Evolutionary conservation across 2,888 invertebrate species (phyloP).

Genomic region (Trilocha varians): DNA sequence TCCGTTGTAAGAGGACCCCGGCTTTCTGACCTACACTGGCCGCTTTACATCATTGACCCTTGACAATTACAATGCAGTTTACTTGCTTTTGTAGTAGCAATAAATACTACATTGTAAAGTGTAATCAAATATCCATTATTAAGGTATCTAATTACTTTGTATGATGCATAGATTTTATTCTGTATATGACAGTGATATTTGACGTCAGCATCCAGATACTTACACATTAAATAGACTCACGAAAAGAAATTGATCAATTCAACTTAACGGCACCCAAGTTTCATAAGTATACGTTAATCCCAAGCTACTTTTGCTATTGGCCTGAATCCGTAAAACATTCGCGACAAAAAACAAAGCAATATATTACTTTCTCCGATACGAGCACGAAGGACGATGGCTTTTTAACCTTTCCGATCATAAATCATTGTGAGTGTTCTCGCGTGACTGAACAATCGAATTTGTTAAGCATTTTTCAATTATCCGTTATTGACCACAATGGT

Average conservation of each 20-base stretch:
- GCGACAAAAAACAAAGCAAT: conserved; percentile 1
- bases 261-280: too few relatives aligned
- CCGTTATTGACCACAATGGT: conserved; percentile 67
- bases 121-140: too few relatives aligned
- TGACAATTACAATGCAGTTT: conserved; percentile 29
- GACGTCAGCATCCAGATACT: too few relatives aligned
- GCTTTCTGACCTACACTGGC: conserved; percentile 41
- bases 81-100: background rate
- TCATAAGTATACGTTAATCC: too few relatives aligned
- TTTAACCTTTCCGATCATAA: conserved; percentile 50
- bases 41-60: conserved; percentile 45
- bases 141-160: too few relatives aligned
- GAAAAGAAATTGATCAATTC: too few relatives aligned
- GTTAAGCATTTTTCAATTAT: conserved; percentile 68
- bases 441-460: conserved; percentile 61
- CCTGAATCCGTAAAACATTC: background rate
- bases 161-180: too few relatives aligned
- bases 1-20: conserved; percentile 28
- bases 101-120: too few relatives aligned
- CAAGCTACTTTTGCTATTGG: background rate
- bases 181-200: too few relatives aligned
- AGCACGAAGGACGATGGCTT: conserved; percentile 31
- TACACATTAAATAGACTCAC: too few relatives aligned
- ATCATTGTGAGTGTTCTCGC: conserved; percentile 54
- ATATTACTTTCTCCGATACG: conserved; percentile 15